Percentiles rank a stretch among this genome's conserved stretches.
Conservation (phyloP, 2,797 vertebrate species). For the Pitangus sulphuratus region DNA sequence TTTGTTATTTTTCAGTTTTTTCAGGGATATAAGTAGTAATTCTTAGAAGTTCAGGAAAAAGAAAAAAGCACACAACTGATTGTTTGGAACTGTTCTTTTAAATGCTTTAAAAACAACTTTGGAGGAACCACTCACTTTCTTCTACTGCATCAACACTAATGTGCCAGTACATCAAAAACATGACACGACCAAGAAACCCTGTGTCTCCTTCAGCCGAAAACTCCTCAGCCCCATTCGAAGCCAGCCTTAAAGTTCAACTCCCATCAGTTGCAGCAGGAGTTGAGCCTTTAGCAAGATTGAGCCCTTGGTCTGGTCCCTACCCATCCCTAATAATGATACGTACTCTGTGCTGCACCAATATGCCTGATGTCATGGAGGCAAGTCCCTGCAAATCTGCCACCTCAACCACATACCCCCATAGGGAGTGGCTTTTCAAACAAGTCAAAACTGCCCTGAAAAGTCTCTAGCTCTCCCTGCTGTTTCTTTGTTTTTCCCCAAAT, state of each 20-base stretch:
- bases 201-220: background rate
- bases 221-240: background rate
- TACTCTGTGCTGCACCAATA: background rate
- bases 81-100: background rate
- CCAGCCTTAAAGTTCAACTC: background rate
- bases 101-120: background rate
- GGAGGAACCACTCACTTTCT: background rate
- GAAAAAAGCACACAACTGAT: background rate
- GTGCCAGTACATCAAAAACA: background rate
- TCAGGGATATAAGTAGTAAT: background rate
- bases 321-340: background rate
- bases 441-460: background rate
- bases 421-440: background rate
- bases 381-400: slow-evolving; percentile 17
- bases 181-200: rapidly evolving
- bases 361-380: background rate
- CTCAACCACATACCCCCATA: background rate
- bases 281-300: background rate
- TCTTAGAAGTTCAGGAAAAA: background rate
- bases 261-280: background rate
- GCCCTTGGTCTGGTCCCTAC: background rate
- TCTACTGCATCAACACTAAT: background rate
- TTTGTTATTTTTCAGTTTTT: background rate
- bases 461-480: background rate
- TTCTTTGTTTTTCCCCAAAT: background rate